Percentiles rank a stretch among this genome's conserved stretches.
These are phyloP conservation scores for Danio kyathit DNA, from an alignment of 2,797 vertebrate genomes.

Conservation along the genomic window DNA sequence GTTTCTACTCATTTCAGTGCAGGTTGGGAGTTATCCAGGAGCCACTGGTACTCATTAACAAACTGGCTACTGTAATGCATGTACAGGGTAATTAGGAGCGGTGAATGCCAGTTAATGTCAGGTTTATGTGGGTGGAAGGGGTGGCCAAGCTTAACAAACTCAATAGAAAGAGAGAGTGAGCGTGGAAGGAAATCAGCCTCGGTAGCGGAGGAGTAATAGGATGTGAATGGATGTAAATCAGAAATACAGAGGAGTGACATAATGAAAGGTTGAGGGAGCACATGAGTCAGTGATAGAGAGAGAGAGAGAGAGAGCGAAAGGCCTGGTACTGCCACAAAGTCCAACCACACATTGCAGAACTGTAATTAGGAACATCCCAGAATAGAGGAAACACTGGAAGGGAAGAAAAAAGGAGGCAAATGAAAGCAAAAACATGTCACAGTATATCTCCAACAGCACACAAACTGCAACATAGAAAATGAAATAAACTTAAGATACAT, in stretches of 20 bases:
- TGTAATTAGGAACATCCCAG: conserved; percentile 66
- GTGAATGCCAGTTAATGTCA: conserved; percentile 25
- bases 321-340: conserved; percentile 55
- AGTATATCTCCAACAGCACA: conserved; percentile 42
- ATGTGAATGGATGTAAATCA: conserved; percentile 42
- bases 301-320: conserved; percentile 33
- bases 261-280: conserved; percentile 52
- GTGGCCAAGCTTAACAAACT: conserved; percentile 16
- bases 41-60: conserved; percentile 18
- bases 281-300: conserved; percentile 47
- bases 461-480: conserved; percentile 28
- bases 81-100: conserved; percentile 31
- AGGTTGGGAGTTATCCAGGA: neutral
- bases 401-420: conserved; percentile 14
- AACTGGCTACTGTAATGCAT: conserved; percentile 10
- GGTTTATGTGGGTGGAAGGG: conserved; percentile 34
- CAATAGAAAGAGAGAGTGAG: conserved; percentile 5
- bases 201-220: conserved; percentile 14
- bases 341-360: conserved; percentile 60
- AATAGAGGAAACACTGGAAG: conserved; percentile 55
- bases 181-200: conserved; percentile 17
- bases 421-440: conserved; percentile 23
- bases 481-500: conserved; percentile 12
- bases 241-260: conserved; percentile 43
- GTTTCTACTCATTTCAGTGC: neutral